Evolutionary conservation across 2,888 invertebrate species (phyloP).

Genomic region (Campaea margaritaria): DNA sequence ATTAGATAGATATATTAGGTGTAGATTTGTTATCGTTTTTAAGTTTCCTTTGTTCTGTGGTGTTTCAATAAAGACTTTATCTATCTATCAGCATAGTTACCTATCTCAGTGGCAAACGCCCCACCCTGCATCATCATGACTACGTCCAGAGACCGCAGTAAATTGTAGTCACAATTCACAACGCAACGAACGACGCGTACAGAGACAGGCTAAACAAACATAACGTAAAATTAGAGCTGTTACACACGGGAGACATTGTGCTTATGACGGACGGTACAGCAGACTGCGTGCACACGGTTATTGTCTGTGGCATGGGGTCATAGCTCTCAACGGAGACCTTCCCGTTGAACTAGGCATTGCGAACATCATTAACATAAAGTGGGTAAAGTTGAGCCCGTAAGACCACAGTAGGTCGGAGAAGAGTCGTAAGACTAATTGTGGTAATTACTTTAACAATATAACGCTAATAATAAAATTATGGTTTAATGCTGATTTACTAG

Average conservation of each 20-base stretch:
- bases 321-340: not conserved
- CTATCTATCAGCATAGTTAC: not conserved
- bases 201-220: constrained; percentile 26
- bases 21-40: too few relatives aligned
- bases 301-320: not conserved
- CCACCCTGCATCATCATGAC: constrained; percentile 1
- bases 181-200: constrained; percentile 25
- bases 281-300: constrained; percentile 14
- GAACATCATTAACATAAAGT: too few relatives aligned
- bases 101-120: not conserved
- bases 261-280: constrained; percentile 25
- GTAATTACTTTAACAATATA: too few relatives aligned
- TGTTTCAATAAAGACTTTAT: not conserved
- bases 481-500: too few relatives aligned
- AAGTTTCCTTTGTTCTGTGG: too few relatives aligned
- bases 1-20: too few relatives aligned
- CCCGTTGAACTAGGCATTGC: too few relatives aligned
- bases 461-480: too few relatives aligned
- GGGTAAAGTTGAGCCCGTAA: too few relatives aligned
- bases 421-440: too few relatives aligned
- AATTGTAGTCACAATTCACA: constrained; percentile 23
- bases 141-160: constrained; percentile 20
- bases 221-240: constrained; percentile 28
- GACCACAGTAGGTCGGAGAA: too few relatives aligned
- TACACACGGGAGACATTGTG: constrained; percentile 24